Base-by-base conservation (phyloP, 92 coral and sea anemone genomes). In the Phenganax stokvisi region DNA sequence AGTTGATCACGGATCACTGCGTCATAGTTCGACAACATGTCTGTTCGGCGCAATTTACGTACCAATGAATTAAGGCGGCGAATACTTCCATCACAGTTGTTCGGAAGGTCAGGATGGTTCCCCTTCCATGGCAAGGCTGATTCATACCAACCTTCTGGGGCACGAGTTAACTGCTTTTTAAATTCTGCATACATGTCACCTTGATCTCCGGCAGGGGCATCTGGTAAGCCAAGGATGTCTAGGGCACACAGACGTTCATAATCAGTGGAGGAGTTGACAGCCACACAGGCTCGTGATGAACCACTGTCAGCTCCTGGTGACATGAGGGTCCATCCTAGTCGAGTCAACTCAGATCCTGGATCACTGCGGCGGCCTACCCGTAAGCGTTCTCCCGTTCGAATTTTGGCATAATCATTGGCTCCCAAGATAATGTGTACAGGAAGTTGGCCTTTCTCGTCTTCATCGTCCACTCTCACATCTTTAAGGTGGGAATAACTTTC, bases 281-380 rank as follows among this genome's bases (percentile, higher is more conserved):
- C 88, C 73, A 87, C 62, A 80, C 88, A 80, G 30, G 58, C 88
- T 27, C 57, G 81, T n/a, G 80, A 60, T 7, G 68, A 58, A 55
- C 77, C 86, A 3, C 72, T 71, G 65, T 86, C 89, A 9, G 79
- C 89, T 75, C 85, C 88, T 15, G 91, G 93, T 62, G 89, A 87
- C 89, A 87, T 85, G 9, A 90, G 56, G 3, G 89, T 28, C 93
- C 90, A 87, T 53, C 93, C 93, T 72, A 90, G 80, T n/a, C 79
- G 85, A 37, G 89, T 90, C 10, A 74, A 74, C 80, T 85, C 89
- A 6, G 93, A 90, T 25, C 85, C 87, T 9, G 93, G 90, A 78
- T 87, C 89, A 52, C 85, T 90, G n/a, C 84, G 84, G 17, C 87
- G 59, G 54, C 91, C 90, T 17, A 90, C 91, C 10, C 87, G 89